A percentile compares a stretch with the other conserved stretches of the same genome.
Conservation (phyloP, 2,797 vertebrate species). For the Aphelocoma californica region DNA sequence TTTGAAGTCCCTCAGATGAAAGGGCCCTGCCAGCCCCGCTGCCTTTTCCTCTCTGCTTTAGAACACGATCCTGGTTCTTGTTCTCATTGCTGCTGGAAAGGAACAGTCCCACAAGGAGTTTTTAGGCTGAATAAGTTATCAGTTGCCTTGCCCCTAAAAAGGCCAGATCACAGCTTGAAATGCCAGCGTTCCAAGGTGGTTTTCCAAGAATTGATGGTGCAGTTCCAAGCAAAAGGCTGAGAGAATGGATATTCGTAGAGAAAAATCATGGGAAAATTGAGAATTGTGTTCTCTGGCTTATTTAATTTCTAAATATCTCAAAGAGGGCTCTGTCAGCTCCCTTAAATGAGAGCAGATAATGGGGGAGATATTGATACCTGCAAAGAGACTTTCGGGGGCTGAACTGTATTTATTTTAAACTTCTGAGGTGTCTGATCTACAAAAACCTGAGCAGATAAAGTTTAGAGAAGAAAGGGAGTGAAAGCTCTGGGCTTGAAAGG, state of each 20-base stretch:
- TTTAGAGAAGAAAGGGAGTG: background rate
- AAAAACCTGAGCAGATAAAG: background rate
- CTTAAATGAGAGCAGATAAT: background rate
- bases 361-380: background rate
- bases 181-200: rapidly evolving
- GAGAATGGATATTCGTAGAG: background rate
- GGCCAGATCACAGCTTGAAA: background rate
- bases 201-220: background rate
- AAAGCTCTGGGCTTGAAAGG: background rate
- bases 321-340: background rate
- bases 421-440: background rate
- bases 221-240: background rate
- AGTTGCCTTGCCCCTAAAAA: background rate
- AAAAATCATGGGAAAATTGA: background rate
- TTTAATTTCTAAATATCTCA: background rate
- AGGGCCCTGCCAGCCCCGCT: background rate
- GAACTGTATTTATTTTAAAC: background rate
- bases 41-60: conserved; percentile 35
- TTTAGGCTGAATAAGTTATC: background rate
- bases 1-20: conserved; percentile 45
- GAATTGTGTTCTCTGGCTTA: background rate
- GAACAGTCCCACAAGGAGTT: background rate
- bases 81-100: background rate
- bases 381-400: background rate
- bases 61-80: background rate